phyloP scores from a whole-genome alignment of 2,113 vertebrate genomes.

The Coryphaenoides rupestris region DNA sequence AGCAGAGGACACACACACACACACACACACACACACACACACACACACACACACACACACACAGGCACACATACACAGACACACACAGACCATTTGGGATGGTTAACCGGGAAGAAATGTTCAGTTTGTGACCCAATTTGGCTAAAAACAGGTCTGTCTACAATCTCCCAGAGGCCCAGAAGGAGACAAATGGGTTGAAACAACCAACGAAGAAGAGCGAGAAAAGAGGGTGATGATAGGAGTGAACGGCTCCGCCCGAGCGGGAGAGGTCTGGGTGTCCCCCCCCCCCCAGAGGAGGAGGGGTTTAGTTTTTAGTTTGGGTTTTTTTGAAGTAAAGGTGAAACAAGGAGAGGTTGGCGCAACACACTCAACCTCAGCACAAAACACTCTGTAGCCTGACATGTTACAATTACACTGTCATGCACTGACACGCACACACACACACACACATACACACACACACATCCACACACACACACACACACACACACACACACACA shows the following conservation, averaged over 20 bases:
- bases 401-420: conserved; percentile 44
- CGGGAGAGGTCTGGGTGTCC: too few species aligned
- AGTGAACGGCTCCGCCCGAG: too few species aligned
- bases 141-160: conserved; percentile 31
- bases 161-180: conserved; percentile 36
- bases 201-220: background rate
- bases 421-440: too few species aligned
- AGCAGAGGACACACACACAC: too few species aligned
- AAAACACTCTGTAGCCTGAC: conserved; percentile 46
- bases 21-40: too few species aligned
- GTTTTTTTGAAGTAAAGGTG: conserved; percentile 15
- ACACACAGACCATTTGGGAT: background rate
- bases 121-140: conserved; percentile 10
- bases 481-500: too few species aligned
- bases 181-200: conserved; percentile 34
- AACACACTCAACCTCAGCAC: conserved; percentile 38
- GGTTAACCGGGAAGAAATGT: conserved; percentile 5
- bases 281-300: too few species aligned
- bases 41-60: too few species aligned
- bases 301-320: conserved; percentile 32
- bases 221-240: background rate
- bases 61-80: too few species aligned
- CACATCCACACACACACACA: too few species aligned
- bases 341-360: conserved; percentile 40
- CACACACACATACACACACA: too few species aligned